Evolutionary conservation across 1,140 invertebrate species (phyloP), one percentile per base, ranked within the genome.

Genomic region (Globodera rostochiensis): DNA sequence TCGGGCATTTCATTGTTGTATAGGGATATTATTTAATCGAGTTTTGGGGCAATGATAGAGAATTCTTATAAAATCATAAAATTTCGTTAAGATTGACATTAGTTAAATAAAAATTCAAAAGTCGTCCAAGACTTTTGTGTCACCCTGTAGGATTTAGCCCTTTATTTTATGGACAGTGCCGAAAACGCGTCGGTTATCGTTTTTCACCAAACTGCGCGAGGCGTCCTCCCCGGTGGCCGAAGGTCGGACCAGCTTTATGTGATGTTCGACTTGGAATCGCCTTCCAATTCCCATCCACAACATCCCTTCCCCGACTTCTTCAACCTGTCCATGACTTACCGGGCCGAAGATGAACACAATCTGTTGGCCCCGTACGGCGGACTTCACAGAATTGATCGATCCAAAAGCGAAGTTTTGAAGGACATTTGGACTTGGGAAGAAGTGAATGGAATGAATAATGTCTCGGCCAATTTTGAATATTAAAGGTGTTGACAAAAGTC

Each of bases 271-370:
- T 45, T 77, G 69, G 76, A 77, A 66, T 67, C 76, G 46, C 76
- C 76, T n/a, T 45, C 47, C 46, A 8, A 77, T 46, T 64, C 47
- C 7, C 19, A 4, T 15, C 9, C n/a, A 6, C 4, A 6, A 8
- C 9, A 46, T 21, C 45, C 21, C 46, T 57, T 64, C 13, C 19
- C 64, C 46, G 5, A 64, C 13, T 78, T 78, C 70, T 82, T 82
- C 60, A 82, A 82, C 50, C 25, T 82, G 21, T 74, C 77, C 53
- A 82, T 82, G 78, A 81, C 81, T 21, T 82, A 82, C 57, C 21
- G 49, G 67, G 73, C 66, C 60, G 53, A 80, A 50, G 67, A 49
- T n/a, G 60, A 80, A 46, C 50, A 60, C 47, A 77, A 77, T 66
- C 46, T 82, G 15, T 49, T 81, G 50, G 67, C 67, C 13, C 81